phyloP scores from a whole-genome alignment of 30 jellyfish, hydroid and myxozoan genomes.

The Cassiopea xamachana region DNA sequence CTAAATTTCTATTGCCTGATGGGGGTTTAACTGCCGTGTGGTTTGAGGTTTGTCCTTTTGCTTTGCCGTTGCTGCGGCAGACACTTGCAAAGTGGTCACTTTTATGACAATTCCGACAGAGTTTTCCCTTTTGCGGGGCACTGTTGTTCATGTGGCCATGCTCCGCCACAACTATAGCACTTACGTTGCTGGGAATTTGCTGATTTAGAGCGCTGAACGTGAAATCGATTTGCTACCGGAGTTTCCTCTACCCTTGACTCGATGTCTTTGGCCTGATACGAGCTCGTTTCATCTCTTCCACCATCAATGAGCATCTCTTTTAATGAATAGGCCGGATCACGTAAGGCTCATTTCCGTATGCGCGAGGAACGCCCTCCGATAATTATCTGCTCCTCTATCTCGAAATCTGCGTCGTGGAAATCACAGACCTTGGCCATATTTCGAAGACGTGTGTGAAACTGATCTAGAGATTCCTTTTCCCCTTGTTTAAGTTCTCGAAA shows the following conservation, averaged over 20 bases:
- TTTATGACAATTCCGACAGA: constrained; percentile 28
- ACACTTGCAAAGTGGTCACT: constrained; percentile 25
- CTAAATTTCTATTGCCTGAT: not conserved
- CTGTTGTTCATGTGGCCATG: constrained; percentile 30
- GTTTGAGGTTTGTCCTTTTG: not conserved
- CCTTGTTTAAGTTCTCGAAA: too few relatives aligned
- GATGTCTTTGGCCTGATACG: constrained; percentile 26
- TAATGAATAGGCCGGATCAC: constrained; percentile 24
- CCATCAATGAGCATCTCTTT: constrained; percentile 62
- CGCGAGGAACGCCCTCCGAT: too few relatives aligned
- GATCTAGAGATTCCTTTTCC: too few relatives aligned
- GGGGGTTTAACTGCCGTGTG: not conserved
- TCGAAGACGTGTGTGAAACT: too few relatives aligned
- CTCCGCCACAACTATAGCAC: constrained; percentile 38
- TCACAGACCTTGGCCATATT: too few relatives aligned
- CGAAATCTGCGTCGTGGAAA: too few relatives aligned
- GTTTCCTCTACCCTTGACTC: constrained; percentile 9
- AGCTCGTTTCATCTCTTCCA: constrained; percentile 37
- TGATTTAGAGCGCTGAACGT: constrained; percentile 2
- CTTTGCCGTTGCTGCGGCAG: constrained; percentile 13
- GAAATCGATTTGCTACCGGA: not conserved
- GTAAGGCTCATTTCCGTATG: constrained; percentile 20
- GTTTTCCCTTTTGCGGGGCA: constrained; percentile 49
- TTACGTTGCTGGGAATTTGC: not conserved
- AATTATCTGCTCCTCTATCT: too few relatives aligned